These are phyloP conservation scores for Plagodis dolabraria DNA, from an alignment of 2,888 invertebrate species.

Conservation along the genomic window DNA sequence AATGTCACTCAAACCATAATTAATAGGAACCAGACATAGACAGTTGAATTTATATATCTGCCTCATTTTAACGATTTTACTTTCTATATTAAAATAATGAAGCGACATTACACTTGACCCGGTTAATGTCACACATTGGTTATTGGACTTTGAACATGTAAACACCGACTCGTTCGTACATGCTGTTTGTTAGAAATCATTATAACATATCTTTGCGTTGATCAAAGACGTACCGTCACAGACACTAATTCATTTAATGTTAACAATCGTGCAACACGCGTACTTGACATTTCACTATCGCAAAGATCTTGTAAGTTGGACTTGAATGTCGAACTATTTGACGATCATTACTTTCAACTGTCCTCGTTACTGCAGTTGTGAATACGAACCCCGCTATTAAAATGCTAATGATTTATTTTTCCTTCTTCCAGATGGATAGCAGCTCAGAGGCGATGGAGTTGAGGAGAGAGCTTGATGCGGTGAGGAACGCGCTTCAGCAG, in stretches of 20 bases:
- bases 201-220: slow-evolving; percentile 41
- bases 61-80: slow-evolving; percentile 13
- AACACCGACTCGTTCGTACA: slow-evolving; percentile 34
- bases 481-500: slow-evolving; percentile 87
- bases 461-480: slow-evolving; percentile 87
- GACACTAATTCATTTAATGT: slow-evolving; percentile 45
- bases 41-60: slow-evolving; percentile 20
- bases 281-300: slow-evolving; percentile 66
- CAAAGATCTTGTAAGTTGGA: slow-evolving; percentile 38
- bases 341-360: slow-evolving; percentile 22
- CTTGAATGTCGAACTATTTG: slow-evolving; percentile 25
- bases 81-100: slow-evolving; percentile 27
- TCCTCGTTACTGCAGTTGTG: slow-evolving; percentile 21
- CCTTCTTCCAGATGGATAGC: slow-evolving; percentile 87
- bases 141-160: slow-evolving; percentile 48
- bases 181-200: slow-evolving; percentile 42
- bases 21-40: slow-evolving; percentile 14
- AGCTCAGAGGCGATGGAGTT: slow-evolving; percentile 86
- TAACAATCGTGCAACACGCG: slow-evolving; percentile 53
- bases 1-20: slow-evolving; percentile 27
- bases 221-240: slow-evolving; percentile 49
- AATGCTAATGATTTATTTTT: not conserved
- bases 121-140: slow-evolving; percentile 28
- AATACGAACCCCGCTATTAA: not conserved
- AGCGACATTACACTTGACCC: slow-evolving; percentile 28